These are phyloP conservation scores for Hemichromis elongatus DNA, from an alignment of 2,113 vertebrate genomes.

Conservation along the genomic window DNA sequence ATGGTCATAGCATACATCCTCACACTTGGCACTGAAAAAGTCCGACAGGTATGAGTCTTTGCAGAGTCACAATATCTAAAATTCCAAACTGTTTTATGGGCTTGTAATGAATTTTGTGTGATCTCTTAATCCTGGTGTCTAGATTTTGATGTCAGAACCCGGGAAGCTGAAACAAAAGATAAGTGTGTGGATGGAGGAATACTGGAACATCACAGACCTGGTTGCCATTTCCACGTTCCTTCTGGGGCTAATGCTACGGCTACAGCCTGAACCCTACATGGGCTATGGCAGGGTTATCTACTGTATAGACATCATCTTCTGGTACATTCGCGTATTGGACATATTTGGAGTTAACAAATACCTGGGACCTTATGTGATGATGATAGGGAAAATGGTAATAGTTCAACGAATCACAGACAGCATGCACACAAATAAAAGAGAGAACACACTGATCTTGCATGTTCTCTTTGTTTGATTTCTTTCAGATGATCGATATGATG, in stretches of 20 bases:
- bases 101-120: not conserved
- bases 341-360: conserved; percentile 99
- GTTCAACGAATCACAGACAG: not conserved
- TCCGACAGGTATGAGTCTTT: conserved; percentile 82
- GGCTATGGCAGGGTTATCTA: conserved; percentile 96
- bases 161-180: conserved; percentile 97
- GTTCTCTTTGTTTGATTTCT: not conserved
- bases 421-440: not conserved
- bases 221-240: conserved; percentile 89
- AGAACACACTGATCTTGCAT: not conserved
- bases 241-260: conserved; percentile 84
- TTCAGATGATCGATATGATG: conserved; percentile 98
- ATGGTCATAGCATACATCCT: conserved; percentile 93
- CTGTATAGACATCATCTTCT: conserved; percentile 98
- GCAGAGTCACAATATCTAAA: not conserved
- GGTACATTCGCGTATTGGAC: conserved; percentile 97
- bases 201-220: conserved; percentile 98
- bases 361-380: conserved; percentile 98
- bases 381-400: conserved; percentile 98
- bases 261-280: conserved; percentile 94
- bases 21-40: conserved; percentile 90
- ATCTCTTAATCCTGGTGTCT: conserved; percentile 23
- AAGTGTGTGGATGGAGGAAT: conserved; percentile 97
- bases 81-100: not conserved
- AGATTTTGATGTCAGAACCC: conserved; percentile 99